phyloP scores from a whole-genome alignment of 2,888 invertebrate species.

The Opisthograptis luteolata region DNA sequence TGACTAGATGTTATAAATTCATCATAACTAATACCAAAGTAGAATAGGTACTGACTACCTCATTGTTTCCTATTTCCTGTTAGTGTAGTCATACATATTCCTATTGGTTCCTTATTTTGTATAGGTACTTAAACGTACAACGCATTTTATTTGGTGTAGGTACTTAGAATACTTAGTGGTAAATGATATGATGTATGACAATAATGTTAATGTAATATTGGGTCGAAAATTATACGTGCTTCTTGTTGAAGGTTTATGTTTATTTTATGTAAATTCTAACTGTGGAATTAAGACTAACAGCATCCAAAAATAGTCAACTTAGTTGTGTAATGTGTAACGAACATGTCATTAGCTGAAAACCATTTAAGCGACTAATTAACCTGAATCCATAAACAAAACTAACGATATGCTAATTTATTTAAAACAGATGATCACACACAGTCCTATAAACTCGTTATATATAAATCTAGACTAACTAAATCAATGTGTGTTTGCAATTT shows the following conservation, averaged over 20 bases:
- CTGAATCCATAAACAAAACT: constrained; percentile 23
- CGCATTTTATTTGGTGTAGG: neutral
- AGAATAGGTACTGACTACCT: neutral
- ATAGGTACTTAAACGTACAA: neutral
- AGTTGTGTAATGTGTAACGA: constrained; percentile 5
- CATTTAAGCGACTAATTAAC: constrained; percentile 27
- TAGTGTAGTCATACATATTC: neutral
- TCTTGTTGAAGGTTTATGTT: neutral
- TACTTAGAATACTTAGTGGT: too few relatives aligned
- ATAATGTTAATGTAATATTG: neutral
- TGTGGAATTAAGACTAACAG: neutral
- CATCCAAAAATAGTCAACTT: neutral
- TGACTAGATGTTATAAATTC: too few relatives aligned
- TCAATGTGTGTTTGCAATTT: too few relatives aligned
- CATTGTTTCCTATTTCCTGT: neutral
- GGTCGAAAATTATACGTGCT: neutral
- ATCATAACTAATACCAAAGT: too few relatives aligned
- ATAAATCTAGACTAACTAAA: neutral
- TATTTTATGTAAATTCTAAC: neutral
- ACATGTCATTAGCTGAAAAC: constrained; percentile 20
- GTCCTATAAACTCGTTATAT: neutral
- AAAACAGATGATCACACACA: constrained; percentile 5
- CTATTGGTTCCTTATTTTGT: neutral
- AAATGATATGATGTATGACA: too few relatives aligned
- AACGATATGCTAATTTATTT: constrained; percentile 13